A percentile compares a stretch with the other conserved stretches of the same genome.
Conservation (phyloP, 2,888 invertebrate species). For the Teleogryllus oceanicus region DNA sequence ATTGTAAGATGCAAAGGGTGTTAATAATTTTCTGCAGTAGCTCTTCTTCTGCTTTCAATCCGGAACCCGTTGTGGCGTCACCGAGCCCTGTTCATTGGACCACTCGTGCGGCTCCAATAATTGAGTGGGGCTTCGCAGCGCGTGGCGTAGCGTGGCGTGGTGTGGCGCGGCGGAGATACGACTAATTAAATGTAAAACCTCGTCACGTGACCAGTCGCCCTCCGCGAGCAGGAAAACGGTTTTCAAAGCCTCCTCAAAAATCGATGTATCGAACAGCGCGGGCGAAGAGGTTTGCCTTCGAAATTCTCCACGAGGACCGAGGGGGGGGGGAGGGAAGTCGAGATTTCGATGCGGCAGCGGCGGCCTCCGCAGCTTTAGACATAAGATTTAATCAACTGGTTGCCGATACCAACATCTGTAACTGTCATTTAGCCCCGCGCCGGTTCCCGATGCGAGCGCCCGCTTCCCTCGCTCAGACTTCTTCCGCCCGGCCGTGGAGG, state of each 20-base stretch:
- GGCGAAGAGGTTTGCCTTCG: neutral
- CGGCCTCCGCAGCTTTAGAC: neutral
- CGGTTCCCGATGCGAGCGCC: neutral
- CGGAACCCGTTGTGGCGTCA: too few relatives aligned
- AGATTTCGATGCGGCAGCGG: neutral
- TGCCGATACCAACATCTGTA: conserved; percentile 18
- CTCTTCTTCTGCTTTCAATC: too few relatives aligned
- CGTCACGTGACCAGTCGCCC: neutral
- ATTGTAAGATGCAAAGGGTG: too few relatives aligned
- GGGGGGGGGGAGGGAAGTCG: neutral
- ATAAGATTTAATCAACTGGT: conserved; percentile 1
- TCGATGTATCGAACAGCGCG: neutral
- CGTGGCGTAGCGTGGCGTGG: too few relatives aligned
- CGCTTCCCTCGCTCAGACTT: neutral
- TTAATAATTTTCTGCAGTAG: too few relatives aligned
- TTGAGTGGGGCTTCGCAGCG: neutral
- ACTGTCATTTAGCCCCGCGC: neutral
- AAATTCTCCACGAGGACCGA: neutral
- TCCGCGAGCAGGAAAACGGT: neutral
- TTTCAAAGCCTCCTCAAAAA: neutral
- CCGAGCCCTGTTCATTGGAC: too few relatives aligned
- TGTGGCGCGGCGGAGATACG: neutral
- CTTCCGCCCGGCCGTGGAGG: neutral
- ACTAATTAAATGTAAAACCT: conserved; percentile 2
- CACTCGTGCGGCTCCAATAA: neutral